phyloP scores from a whole-genome alignment of 2,113 vertebrate genomes.

The Oreocharis arfaki region DNA sequence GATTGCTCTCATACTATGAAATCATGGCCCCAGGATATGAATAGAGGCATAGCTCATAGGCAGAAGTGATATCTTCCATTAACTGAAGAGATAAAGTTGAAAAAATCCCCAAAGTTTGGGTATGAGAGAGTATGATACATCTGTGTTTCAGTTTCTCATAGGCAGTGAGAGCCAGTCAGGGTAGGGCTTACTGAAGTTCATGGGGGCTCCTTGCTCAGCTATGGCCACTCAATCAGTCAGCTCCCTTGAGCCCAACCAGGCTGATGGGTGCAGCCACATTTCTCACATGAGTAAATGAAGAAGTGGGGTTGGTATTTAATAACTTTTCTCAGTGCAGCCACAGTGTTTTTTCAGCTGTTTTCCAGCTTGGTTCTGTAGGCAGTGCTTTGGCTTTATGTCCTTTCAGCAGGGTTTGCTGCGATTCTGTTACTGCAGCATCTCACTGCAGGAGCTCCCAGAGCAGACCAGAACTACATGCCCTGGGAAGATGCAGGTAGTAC shows the following conservation, averaged over 20 bases:
- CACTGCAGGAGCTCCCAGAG: not conserved
- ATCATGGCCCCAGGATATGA: not conserved
- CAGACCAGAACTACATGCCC: not conserved
- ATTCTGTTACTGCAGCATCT: not conserved
- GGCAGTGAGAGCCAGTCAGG: not conserved
- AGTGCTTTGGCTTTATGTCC: fast-evolving
- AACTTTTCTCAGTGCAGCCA: not conserved
- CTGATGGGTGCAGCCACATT: not conserved
- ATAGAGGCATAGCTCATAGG: too few species aligned
- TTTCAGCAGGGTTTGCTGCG: not conserved
- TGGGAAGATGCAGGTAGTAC: not conserved
- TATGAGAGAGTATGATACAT: not conserved
- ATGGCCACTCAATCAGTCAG: too few species aligned
- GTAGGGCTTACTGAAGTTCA: not conserved
- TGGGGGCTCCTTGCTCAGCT: not conserved
- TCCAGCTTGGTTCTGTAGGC: not conserved
- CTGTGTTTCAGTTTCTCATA: not conserved
- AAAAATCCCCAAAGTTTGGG: fast-evolving
- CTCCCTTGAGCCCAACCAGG: fast-evolving
- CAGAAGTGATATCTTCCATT: not conserved
- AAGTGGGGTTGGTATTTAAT: not conserved
- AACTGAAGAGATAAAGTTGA: not conserved
- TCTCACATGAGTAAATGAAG: not conserved
- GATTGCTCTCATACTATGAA: not conserved
- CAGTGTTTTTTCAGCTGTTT: not conserved